These are phyloP conservation scores for Colaptes auratus DNA, from an alignment of 2,113 vertebrate species.

Conservation along the genomic window DNA sequence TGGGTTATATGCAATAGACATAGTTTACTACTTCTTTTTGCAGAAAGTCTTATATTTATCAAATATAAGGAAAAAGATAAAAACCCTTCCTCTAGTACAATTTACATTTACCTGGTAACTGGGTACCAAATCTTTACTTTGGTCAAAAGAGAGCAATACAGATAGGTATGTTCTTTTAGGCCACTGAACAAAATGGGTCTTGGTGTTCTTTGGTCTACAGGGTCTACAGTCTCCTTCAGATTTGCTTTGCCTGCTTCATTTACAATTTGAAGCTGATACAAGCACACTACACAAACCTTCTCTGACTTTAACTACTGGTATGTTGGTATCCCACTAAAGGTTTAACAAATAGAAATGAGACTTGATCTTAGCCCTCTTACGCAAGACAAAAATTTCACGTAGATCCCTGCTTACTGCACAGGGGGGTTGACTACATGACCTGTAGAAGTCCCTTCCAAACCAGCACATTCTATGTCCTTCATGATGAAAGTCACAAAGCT, in stretches of 20 bases:
- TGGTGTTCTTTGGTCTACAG: background rate
- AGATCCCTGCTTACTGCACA: background rate
- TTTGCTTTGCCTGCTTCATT: background rate
- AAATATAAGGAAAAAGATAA: background rate
- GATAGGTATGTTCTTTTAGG: background rate
- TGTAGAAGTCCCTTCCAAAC: too few species aligned
- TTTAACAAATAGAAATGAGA: background rate
- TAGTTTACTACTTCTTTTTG: background rate
- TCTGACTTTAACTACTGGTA: background rate
- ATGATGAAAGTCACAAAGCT: background rate
- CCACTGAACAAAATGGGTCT: background rate
- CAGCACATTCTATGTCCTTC: background rate
- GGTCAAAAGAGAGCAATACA: background rate
- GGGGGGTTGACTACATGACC: too few species aligned
- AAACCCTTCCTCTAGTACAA: background rate
- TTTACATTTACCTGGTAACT: background rate
- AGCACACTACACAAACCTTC: background rate
- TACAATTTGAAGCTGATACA: background rate
- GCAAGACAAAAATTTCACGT: background rate
- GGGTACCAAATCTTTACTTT: background rate
- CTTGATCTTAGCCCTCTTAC: background rate
- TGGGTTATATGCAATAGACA: background rate
- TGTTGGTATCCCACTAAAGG: background rate
- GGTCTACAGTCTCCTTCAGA: background rate
- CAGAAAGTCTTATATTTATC: background rate